Evolutionary conservation across 2,888 invertebrate species (phyloP), one percentile per base, ranked within the genome.

Genomic region (Amblyjoppa fuscipennis): DNA sequence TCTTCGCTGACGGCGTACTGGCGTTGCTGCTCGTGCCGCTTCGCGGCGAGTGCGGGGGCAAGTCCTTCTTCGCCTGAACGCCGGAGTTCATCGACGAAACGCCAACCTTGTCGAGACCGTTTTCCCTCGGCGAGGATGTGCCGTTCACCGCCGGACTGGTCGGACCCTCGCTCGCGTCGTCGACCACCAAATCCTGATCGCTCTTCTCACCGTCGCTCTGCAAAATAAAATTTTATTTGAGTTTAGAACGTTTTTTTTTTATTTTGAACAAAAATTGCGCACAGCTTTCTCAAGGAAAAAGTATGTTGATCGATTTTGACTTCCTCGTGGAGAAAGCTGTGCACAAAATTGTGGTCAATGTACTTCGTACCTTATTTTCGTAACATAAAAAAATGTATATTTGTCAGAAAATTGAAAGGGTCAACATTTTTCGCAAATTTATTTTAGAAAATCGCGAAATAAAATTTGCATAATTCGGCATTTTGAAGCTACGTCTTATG

Each of bases 81-180:
- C 92, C 91, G 51, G 92, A 89, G 34, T 93, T 93, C 82, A 93
- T 87, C 6, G 91, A 87, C 5, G 92, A 90, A 1, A 90, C 90
- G 20, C 88, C 96, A 87, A 96, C 94, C 93, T 97, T 98, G 93
- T 98, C 98, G 87, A 98, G 95, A 59, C 98, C 98, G 93, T 98
- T 98, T 93, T 98, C 98, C 88, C 98, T 94, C 0, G 98, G 98
- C 13, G 98, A 98, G 13, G 98, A 96, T 16, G 98, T 98, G 25
- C 98, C 98, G 91, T 97, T 97, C 90, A 92, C 91, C 0, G 97
- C 96, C 0, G 98, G 97, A 76, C 98, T 97, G 74, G 97, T 96
- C n/a, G 98, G 98, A 92, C 98, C 98, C 95, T 98, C 98, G 89
- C 98, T 98, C 70, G 98, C 98, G 92, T 98, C 99, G 94, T 99